Evolutionary conservation across 1,140 invertebrate species (phyloP), one percentile per base, ranked within the genome.

Genomic region (Pteromalus puparum): DNA sequence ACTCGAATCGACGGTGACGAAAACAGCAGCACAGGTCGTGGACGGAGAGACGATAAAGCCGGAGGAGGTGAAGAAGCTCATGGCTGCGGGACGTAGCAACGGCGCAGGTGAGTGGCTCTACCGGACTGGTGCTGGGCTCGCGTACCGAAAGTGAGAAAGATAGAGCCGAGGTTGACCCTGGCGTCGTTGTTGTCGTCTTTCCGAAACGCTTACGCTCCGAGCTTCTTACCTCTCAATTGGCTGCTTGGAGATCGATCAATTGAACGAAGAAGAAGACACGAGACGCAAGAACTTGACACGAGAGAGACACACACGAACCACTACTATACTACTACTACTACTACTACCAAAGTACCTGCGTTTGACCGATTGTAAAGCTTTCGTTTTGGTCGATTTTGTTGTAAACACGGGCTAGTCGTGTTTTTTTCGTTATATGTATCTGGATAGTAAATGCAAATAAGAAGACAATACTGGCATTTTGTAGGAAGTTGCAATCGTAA

Each of bases 31-130:
- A 81, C 53, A 78, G 67, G 1, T 34, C 34, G 65, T 46, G 34
- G 21, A 10, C n/a, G 67, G 77, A 70, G 70, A 24, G 48, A 87
- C 72, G 38, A 77, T 53, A 70, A 86, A 82, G n/a, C 65, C 86
- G 72, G 85, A 86, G 80, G 74, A 80, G 76, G 76, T 78, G 76
- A 86, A 85, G 85, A 91, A 89, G 75, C 48, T 79, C 86, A 85
- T 87, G 86, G 90, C 90, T 82, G 88, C 86, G 87, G 79, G 92
- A 89, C 72, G 61, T 91, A 85, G 42, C 73, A 81, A 77, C 73
- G 79, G 78, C 18, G 90, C 91, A 92, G 91, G 90, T 92, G 91
- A 92, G 91, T 92, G 91, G 90, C 90, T 90, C 88, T 90, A 91
- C 87, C 88, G 89, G 86, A 89, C 90, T 88, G 89, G 88, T 88